Percentiles rank a stretch among this genome's conserved stretches.
Evolutionary conservation across 2,797 vertebrate genomes (phyloP).

Genomic region (Gobio occitaniae): DNA sequence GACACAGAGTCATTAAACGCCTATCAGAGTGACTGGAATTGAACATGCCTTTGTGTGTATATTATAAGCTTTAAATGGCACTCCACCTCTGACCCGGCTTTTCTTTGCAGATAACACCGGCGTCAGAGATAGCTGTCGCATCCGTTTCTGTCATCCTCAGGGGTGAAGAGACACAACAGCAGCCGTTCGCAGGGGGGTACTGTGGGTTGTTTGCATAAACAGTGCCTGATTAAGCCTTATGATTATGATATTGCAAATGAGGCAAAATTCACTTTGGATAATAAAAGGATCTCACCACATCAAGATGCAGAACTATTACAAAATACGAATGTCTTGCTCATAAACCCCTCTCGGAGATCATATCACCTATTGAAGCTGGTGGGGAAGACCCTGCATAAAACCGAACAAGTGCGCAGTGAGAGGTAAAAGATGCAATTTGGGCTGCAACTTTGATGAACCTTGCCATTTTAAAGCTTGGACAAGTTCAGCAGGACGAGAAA

Average conservation of each 20-base stretch:
- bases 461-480: conserved; percentile 75
- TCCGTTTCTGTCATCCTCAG: conserved; percentile 65
- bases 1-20: conserved; percentile 52
- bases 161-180: conserved; percentile 62
- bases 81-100: conserved; percentile 49
- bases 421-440: conserved; percentile 75
- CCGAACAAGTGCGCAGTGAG: conserved; percentile 75
- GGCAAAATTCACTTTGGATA: conserved; percentile 69
- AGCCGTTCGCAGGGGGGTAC: conserved; percentile 73
- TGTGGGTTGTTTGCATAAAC: conserved; percentile 65
- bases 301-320: conserved; percentile 67
- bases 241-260: conserved; percentile 68
- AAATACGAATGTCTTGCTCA: conserved; percentile 75
- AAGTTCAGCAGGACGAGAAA: conserved; percentile 77
- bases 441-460: conserved; percentile 79
- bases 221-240: conserved; percentile 67
- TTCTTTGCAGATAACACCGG: conserved; percentile 48
- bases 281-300: conserved; percentile 70
- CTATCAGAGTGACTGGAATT: conserved; percentile 50
- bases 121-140: conserved; percentile 66
- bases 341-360: conserved; percentile 75
- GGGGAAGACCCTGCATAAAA: conserved; percentile 74
- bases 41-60: conserved; percentile 57
- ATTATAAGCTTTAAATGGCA: conserved; percentile 58
- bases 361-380: conserved; percentile 72